Percentiles rank a stretch among this genome's conserved stretches.
These are phyloP conservation scores for Cyrtodaria siliqua DNA, from an alignment of 2,888 invertebrate genomes.

Conservation along the genomic window DNA sequence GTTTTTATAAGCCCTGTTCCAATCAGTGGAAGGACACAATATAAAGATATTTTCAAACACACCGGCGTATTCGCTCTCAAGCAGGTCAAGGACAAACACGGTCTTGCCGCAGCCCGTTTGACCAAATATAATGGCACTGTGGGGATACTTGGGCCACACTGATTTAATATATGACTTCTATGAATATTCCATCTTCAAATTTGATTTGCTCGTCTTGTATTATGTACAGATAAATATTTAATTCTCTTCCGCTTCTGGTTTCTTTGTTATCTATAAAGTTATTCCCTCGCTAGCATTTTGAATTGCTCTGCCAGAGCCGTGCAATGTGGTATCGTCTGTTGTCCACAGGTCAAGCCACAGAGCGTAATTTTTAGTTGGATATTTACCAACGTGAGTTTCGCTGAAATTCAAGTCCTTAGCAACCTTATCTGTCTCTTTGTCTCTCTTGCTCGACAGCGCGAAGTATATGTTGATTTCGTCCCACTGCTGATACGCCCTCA, in stretches of 20 bases:
- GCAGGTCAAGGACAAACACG: slow-evolving; percentile 39
- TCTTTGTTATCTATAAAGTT: slow-evolving; percentile 55
- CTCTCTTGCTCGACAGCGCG: slow-evolving; percentile 16
- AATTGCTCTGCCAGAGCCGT: no score
- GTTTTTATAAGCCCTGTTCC: slow-evolving; percentile 51
- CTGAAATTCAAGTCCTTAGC: slow-evolving; percentile 34
- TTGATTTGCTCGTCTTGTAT: no score
- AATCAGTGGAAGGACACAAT: slow-evolving; percentile 43
- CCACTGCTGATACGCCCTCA: no score
- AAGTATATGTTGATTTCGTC: slow-evolving; percentile 54
- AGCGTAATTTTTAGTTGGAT: no score
- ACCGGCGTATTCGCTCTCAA: no score
- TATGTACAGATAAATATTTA: no score
- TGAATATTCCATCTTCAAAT: slow-evolving; percentile 52
- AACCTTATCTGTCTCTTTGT: slow-evolving; percentile 25
- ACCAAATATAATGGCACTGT: no score
- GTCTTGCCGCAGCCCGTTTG: no score
- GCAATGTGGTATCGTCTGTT: no score
- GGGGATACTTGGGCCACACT: slow-evolving; percentile 48
- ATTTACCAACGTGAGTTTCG: no score
- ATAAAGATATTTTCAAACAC: slow-evolving; percentile 49
- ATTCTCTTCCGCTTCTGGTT: slow-evolving; percentile 26
- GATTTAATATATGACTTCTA: slow-evolving; percentile 37
- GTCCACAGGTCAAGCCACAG: no score
- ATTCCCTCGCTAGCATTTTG: no score